A percentile compares a stretch with the other conserved stretches of the same genome.
phyloP scores from a whole-genome alignment of 2,113 vertebrate species.

The Acinonyx jubatus region DNA sequence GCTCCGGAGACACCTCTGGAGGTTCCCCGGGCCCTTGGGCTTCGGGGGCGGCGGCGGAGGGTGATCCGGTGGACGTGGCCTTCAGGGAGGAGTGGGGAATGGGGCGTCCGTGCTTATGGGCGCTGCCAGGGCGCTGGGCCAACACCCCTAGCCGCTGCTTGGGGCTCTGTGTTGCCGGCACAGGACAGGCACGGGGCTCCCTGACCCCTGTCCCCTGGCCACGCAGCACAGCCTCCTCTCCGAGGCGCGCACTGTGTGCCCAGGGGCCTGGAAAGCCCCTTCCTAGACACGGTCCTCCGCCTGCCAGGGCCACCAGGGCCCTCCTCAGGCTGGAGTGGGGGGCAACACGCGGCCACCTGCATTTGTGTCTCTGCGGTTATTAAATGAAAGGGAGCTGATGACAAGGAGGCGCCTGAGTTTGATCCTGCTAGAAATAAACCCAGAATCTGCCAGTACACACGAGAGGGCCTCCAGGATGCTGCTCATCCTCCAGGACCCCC shows the following conservation, averaged over 20 bases:
- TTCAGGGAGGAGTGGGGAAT: not conserved
- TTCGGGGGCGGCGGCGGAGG: accelerated
- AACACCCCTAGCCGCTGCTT: not conserved
- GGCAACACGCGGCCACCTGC: not conserved
- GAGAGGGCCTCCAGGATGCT: not conserved
- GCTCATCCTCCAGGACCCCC: not conserved
- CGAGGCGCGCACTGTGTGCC: accelerated
- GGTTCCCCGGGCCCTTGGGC: accelerated
- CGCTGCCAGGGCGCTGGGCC: not conserved
- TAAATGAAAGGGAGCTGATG: not conserved
- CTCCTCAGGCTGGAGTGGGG: accelerated
- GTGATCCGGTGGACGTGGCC: accelerated
- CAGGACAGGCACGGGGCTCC: not conserved
- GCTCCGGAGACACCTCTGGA: not conserved
- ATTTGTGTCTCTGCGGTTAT: not conserved
- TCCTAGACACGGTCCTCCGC: accelerated
- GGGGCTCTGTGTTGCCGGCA: not conserved
- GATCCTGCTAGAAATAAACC: constrained; percentile 47
- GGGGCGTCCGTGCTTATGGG: accelerated
- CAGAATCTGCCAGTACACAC: not conserved
- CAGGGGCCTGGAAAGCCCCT: not conserved
- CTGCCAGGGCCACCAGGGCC: accelerated
- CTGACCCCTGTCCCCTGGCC: not conserved
- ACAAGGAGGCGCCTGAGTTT: constrained; percentile 22
- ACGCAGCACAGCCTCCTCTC: not conserved